Evolutionary conservation across 2,797 vertebrate genomes (phyloP).

Genomic region (Cuculus canorus): DNA sequence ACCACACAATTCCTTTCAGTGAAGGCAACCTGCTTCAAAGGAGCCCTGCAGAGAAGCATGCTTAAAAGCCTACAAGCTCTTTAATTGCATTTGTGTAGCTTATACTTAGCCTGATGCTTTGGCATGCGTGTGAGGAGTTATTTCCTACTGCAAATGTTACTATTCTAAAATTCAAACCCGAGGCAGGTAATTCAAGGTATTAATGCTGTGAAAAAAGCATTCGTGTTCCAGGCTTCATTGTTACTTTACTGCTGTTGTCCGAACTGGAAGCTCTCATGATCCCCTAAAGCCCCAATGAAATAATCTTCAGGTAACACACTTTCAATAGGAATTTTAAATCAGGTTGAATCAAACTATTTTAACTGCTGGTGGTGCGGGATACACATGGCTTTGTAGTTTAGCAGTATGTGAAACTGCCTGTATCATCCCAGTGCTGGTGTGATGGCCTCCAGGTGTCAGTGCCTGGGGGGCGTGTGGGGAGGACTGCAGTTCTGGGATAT

Average conservation of each 20-base stretch:
- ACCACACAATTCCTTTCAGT: not conserved
- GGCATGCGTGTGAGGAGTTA: not conserved
- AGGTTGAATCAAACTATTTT: not conserved
- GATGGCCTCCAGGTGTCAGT: not conserved
- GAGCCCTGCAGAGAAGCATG: not conserved
- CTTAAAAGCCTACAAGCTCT: slow-evolving; percentile 1
- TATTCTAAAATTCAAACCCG: not conserved
- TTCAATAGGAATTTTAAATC: not conserved
- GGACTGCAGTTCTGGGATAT: not conserved
- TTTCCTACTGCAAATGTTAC: not conserved
- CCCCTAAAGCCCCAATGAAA: not conserved
- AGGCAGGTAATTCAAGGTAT: not conserved
- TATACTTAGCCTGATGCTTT: not conserved
- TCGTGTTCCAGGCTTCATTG: not conserved
- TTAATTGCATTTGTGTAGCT: not conserved
- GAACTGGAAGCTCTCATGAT: not conserved
- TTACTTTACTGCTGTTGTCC: not conserved
- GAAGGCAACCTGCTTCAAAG: not conserved
- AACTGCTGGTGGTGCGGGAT: not conserved
- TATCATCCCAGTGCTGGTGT: not conserved
- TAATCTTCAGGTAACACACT: not conserved
- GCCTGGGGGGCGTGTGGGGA: not conserved
- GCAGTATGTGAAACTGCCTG: not conserved
- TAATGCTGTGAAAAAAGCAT: not conserved
- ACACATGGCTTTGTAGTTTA: accelerated